Conservation (phyloP, 1,140 invertebrate genomes). For the Acyrthosiphon pisum region DNA sequence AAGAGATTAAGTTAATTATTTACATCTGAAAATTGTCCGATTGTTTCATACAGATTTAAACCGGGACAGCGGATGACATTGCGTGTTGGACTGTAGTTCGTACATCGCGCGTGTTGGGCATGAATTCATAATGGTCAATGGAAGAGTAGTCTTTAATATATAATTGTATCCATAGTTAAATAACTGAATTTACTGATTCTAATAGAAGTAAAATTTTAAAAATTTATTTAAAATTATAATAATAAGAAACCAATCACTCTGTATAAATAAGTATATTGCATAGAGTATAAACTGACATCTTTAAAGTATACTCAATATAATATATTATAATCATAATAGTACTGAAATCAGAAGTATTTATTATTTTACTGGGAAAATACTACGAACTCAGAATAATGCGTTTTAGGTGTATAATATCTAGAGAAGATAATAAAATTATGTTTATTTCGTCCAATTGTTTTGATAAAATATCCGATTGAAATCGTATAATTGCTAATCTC, state of each 20-base stretch:
- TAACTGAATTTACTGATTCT: background rate
- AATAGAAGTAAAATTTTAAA: background rate
- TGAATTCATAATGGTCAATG: background rate
- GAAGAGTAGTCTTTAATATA: background rate
- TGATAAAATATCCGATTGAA: background rate
- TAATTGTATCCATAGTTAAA: background rate
- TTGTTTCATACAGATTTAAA: background rate
- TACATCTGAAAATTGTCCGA: background rate
- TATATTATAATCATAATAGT: background rate
- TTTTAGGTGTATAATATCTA: background rate
- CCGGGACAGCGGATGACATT: background rate
- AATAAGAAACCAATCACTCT: background rate
- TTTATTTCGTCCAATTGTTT: background rate
- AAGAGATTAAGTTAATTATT: background rate
- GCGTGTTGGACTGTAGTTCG: background rate
- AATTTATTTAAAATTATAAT: background rate
- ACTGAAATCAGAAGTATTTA: background rate
- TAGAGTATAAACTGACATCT: background rate
- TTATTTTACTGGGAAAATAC: background rate
- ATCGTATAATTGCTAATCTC: background rate
- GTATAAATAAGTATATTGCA: conserved; percentile 7
- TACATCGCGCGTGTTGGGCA: background rate
- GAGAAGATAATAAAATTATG: background rate
- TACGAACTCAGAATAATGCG: background rate
- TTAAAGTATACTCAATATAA: background rate